Evolutionary conservation across 1,140 invertebrate species (phyloP).

Genomic region (Drosophila fuyamai): DNA sequence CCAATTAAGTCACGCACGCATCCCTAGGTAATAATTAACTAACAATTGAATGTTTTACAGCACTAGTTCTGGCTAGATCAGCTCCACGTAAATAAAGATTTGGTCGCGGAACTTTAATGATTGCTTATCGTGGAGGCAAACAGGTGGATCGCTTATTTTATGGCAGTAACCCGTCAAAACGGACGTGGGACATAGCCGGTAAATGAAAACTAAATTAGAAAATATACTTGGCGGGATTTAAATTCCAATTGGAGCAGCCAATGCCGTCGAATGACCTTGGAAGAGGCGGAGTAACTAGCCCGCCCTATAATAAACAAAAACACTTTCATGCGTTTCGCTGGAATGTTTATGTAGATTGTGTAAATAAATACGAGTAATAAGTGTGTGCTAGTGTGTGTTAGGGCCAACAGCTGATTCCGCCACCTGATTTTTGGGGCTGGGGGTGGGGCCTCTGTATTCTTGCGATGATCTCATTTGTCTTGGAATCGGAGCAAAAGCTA

Average conservation of each 20-base stretch:
- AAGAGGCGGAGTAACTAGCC: constrained; percentile 34
- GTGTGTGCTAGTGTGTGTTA: constrained; percentile 6
- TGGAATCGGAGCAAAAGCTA: constrained; percentile 26
- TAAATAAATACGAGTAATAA: constrained; percentile 15
- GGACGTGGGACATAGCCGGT: constrained; percentile 26
- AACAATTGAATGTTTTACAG: constrained; percentile 16
- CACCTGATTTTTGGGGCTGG: constrained; percentile 42
- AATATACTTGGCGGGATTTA: not conserved
- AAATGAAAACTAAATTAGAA: constrained; percentile 5
- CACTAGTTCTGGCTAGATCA: constrained; percentile 18
- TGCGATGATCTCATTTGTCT: constrained; percentile 54
- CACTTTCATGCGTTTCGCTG: constrained; percentile 7
- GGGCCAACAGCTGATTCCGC: constrained; percentile 52
- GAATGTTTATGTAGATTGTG: constrained; percentile 36
- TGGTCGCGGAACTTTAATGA: constrained; percentile 14
- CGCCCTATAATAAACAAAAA: constrained; percentile 42
- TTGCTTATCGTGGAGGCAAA: constrained; percentile 6
- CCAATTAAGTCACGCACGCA: not conserved
- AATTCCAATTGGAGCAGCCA: constrained; percentile 9
- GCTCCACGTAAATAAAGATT: constrained; percentile 50
- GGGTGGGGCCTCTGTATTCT: constrained; percentile 38
- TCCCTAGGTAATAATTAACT: not conserved
- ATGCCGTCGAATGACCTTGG: constrained; percentile 40
- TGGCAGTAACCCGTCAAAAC: constrained; percentile 14
- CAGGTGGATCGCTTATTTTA: constrained; percentile 22